Evolutionary conservation across 2,888 invertebrate species (phyloP).

Genomic region (Pollenia angustigena): DNA sequence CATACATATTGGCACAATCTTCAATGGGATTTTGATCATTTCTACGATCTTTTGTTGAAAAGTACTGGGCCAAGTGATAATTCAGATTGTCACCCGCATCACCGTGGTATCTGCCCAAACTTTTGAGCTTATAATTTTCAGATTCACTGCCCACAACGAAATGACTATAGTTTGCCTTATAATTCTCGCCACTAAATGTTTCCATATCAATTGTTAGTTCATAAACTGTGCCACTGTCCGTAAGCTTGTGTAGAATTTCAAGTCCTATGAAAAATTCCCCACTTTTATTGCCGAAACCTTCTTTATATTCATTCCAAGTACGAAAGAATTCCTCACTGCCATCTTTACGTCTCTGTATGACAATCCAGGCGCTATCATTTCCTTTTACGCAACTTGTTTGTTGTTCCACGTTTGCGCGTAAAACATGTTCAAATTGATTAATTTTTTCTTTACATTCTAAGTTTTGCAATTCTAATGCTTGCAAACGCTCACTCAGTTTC

Average conservation of each 20-base stretch:
- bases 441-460: background rate
- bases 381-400: background rate
- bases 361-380: background rate
- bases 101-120: slow-evolving; percentile 3
- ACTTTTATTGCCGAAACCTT: background rate
- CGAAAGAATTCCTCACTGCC: slow-evolving; percentile 11
- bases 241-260: background rate
- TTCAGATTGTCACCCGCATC: background rate
- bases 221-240: background rate
- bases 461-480: background rate
- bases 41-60: background rate
- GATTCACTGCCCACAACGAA: slow-evolving; percentile 5
- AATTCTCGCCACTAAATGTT: background rate
- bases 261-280: slow-evolving; percentile 3
- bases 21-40: slow-evolving; percentile 6
- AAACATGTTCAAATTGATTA: background rate
- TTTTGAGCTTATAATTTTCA: background rate
- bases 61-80: slow-evolving; percentile 5
- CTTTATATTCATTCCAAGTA: slow-evolving; percentile 1
- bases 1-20: background rate
- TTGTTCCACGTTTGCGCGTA: no score
- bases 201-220: background rate
- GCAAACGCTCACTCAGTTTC: background rate
- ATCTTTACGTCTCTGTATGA: slow-evolving; percentile 1
- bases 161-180: background rate